Evolutionary conservation across 1,140 invertebrate species (phyloP).

Genomic region (Drosophila navojoa): DNA sequence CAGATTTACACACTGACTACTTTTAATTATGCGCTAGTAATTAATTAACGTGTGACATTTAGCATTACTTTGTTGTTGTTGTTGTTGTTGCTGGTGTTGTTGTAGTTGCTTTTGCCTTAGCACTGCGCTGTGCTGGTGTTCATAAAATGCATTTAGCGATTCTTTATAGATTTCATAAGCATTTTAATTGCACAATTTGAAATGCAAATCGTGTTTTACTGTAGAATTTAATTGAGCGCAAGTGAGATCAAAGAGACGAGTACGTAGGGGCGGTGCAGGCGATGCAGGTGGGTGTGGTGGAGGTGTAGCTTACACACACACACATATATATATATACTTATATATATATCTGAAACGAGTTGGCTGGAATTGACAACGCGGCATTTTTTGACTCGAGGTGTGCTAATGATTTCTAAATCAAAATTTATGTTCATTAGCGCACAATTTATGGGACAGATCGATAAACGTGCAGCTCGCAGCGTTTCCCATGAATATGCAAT

Average conservation of each 20-base stretch:
- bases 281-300: neutral
- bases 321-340: neutral
- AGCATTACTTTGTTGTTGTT: slow-evolving; percentile 47
- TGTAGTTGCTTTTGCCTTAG: too few species aligned
- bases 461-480: neutral
- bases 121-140: slow-evolving; percentile 30
- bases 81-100: slow-evolving; percentile 17
- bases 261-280: neutral
- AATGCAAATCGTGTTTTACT: slow-evolving; percentile 81
- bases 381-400: slow-evolving; percentile 54
- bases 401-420: slow-evolving; percentile 75
- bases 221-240: slow-evolving; percentile 75
- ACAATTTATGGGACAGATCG: slow-evolving; percentile 62
- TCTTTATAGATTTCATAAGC: slow-evolving; percentile 82
- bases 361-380: slow-evolving; percentile 42
- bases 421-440: slow-evolving; percentile 71
- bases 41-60: slow-evolving; percentile 79
- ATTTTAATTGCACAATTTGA: slow-evolving; percentile 83
- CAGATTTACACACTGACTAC: too few species aligned
- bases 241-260: slow-evolving; percentile 55
- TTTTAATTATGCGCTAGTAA: slow-evolving; percentile 42
- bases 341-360: slow-evolving; percentile 50
- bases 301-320: slow-evolving; percentile 6
- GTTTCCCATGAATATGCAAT: slow-evolving; percentile 66
- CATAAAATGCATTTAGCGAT: slow-evolving; percentile 79